Evolutionary conservation across 1,140 invertebrate genomes (phyloP), one percentile per base, ranked within the genome.

Genomic region (Bombus breviceps): DNA sequence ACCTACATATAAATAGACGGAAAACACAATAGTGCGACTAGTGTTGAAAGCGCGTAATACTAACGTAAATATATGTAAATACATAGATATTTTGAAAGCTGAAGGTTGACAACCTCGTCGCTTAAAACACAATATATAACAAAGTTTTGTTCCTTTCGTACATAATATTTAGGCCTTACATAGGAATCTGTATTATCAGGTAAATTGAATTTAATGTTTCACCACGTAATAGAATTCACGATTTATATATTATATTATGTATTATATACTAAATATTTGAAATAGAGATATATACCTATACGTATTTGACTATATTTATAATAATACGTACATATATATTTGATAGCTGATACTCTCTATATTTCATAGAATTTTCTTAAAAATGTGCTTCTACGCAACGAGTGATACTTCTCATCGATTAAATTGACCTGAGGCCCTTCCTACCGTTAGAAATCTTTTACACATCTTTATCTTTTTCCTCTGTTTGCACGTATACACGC

Each of bases 21-120:
- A 82, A 34, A 91, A 91, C 87, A 91, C 84, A 90, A 88, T 89
- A 90, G 80, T 91, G 89, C 91, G 92, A 92, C 92, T 92, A 92
- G 92, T 72, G 84, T 89, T 85, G 74, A 91, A 92, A 91, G 82
- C 78, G 85, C 86, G 81, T 75, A n/a, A 83, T 81, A 89, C 86
- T 73, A 90, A 90, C 59, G 57, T 66, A 81, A 87, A 68, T 76
- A 82, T 72, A 47, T 43, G n/a, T 84, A 85, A 80, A 87, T 87
- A 64, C 39, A 62, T 34, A 82, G n/a, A 43, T 34, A 81, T 41
- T 71, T 53, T 81, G 75, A 75, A 88, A 90, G 74, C 78, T 80
- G 34, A 15, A 83, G 71, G 85, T 72, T 37, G 41, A 75, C 77
- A 85, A 43, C 69, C 28, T 64, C 69, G 32, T 73, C 74, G 32